Evolutionary conservation across 2,888 invertebrate species (phyloP).

Genomic region (Dione juno): DNA sequence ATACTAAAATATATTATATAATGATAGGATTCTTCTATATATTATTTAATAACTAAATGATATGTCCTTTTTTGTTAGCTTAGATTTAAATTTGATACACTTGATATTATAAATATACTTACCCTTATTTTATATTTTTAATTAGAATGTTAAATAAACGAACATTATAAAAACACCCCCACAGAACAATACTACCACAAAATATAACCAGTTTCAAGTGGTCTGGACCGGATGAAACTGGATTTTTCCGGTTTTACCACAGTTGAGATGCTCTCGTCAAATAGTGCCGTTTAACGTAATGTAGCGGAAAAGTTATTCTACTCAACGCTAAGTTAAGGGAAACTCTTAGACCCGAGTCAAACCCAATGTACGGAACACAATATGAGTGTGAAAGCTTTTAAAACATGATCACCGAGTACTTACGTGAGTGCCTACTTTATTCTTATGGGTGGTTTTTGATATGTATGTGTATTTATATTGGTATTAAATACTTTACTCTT

Average conservation of each 20-base stretch:
- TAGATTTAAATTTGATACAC: no score
- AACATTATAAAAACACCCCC: neutral
- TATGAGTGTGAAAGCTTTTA: constrained; percentile 21
- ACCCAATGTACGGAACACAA: constrained; percentile 31
- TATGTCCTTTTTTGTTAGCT: no score
- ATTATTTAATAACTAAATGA: no score
- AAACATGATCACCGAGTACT: neutral
- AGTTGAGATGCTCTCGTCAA: constrained; percentile 53
- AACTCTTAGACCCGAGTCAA: constrained; percentile 39
- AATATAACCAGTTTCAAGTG: constrained; percentile 69
- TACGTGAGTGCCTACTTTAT: neutral
- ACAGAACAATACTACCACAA: constrained; percentile 61
- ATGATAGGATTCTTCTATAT: no score
- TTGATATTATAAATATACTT: no score
- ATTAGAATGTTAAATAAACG: no score
- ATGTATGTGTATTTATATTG: neutral
- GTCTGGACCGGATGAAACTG: constrained; percentile 60
- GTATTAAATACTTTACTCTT: no score
- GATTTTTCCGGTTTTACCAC: constrained; percentile 65
- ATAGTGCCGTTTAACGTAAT: constrained; percentile 56
- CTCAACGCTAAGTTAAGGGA: constrained; percentile 46
- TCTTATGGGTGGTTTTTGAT: neutral
- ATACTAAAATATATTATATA: no score
- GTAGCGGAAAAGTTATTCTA: constrained; percentile 59
- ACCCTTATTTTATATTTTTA: no score